Evolutionary conservation across 2,113 vertebrate genomes (phyloP), one percentile per base, ranked within the genome.

Genomic region (Heterotilapia buettikoferi): DNA sequence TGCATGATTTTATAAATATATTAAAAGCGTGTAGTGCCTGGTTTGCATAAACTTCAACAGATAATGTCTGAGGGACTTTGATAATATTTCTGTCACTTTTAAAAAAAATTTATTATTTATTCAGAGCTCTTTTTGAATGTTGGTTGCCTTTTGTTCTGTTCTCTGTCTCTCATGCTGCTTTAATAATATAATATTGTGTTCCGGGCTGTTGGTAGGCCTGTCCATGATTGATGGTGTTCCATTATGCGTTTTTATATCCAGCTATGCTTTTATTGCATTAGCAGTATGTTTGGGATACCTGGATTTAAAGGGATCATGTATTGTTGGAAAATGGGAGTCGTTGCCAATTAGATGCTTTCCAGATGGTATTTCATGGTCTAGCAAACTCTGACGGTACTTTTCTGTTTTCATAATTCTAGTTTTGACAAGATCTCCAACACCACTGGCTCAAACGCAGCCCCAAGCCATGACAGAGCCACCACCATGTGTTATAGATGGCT

Each of bases 211-310:
- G 68, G 21, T 18, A 45, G 5, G 68, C 68, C 21, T 26, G 40
- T 2, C 40, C 21, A 1, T 73, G 14, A 45, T 6, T 47, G 66
- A 43, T 71, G 5, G n/a, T 71, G 66, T 71, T 43, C 36, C 66
- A 43, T 16, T 71, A 38, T 21, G 63, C 0, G 7, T 24, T 43
- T 71, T 71, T 43, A 40, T 45, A 18, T 45, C 40, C 9, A 16
- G 40, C 13, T 73, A 45, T 45, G 36, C 21, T 45, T 45, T 45
- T 45, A 45, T 21, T 68, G 8, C 21, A 73, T 73, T 73, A 45
- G 68, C 38, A 73, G 68, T 73, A 26, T 73, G 68, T 73, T 73
- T 45, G 68, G 68, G 6, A 38, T 68, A 68, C 63, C 63, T 40
- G 19, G 63, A 68, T 45, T 26, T 73, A 45, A 47, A 29, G 63